Base-by-base conservation (phyloP, 2,888 invertebrate genomes). In the Lagria hirta region DNA sequence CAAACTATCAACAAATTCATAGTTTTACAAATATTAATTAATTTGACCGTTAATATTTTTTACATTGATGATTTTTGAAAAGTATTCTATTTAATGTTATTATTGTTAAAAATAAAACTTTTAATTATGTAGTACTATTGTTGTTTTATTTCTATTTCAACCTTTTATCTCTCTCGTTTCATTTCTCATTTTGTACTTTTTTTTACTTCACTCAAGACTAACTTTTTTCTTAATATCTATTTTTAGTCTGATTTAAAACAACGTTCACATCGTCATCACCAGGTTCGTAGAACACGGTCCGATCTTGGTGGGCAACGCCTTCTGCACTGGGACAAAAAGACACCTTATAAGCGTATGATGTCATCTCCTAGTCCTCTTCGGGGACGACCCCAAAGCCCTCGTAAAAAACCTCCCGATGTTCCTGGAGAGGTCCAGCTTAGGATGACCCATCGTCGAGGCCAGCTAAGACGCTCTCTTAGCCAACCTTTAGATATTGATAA, bases 401-500 rank as follows among this genome's bases (percentile, higher is more conserved):
- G 72, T 49, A 74, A 73, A 55, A 72, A 72, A 57, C 73, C 74
- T 49, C 62, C 68, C 10, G 67, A 68, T 41, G 57, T 61, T 6
- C 60, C 62, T 2, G 61, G 54, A 4, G 58, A 57, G 16, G 63
- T 64, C 20, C 60, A 60, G 28, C 47, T 64, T 23, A 51, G 63
- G 8, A 4, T 30, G 2, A 49, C 43, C 11, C 48, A 48, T 16
- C 51, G 57, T 6, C 53, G 65, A 26, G 66, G 68, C 2, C 67
- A 68, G 32, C 57, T 72, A 22, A 57, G 71, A 24, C 51, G 85
- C 49, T 85, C 85, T n/a, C 73, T 83, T 27, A 84, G 84, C 64
- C 85, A 85, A 61, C 84, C 85, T 47, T 67, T 80, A 56, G 80
- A 80, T 62, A 76, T 79, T 55, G 78, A 79, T 62, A 78, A 78